Evolutionary conservation across 2,797 vertebrate species (phyloP).

Genomic region (Fundulus diaphanus): DNA sequence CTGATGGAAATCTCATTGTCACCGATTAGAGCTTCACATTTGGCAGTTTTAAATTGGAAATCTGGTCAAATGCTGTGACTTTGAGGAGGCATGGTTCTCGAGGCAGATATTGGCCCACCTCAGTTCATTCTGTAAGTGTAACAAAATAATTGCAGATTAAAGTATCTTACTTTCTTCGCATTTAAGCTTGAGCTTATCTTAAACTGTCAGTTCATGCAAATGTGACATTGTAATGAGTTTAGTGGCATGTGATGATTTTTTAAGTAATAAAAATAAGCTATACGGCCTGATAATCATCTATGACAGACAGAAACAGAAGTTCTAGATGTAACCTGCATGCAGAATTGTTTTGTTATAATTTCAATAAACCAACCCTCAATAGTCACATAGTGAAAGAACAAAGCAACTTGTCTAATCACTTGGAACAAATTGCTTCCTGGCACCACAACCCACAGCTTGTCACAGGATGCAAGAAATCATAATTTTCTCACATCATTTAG

Average conservation of each 20-base stretch:
- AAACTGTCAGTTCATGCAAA: background rate
- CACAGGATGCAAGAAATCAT: constrained; percentile 20
- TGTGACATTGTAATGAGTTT: background rate
- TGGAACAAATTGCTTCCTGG: constrained; percentile 30
- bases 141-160: constrained; percentile 2
- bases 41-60: background rate
- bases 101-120: constrained; percentile 1
- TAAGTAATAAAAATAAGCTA: background rate
- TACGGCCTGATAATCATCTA: background rate
- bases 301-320: constrained; percentile 6
- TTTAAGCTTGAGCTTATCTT: background rate
- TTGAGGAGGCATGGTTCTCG: constrained; percentile 9
- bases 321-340: constrained; percentile 5
- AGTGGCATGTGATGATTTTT: background rate
- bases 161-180: background rate
- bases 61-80: constrained; percentile 1
- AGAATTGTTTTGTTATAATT: constrained; percentile 15
- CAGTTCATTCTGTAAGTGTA: background rate
- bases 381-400: constrained; percentile 3
- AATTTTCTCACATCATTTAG: constrained; percentile 37
- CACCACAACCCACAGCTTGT: constrained; percentile 21
- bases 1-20: background rate
- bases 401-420: constrained; percentile 24
- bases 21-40: constrained; percentile 12
- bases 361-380: background rate